phyloP scores from a whole-genome alignment of 2,113 vertebrate genomes.

The Phocoena phocoena region DNA sequence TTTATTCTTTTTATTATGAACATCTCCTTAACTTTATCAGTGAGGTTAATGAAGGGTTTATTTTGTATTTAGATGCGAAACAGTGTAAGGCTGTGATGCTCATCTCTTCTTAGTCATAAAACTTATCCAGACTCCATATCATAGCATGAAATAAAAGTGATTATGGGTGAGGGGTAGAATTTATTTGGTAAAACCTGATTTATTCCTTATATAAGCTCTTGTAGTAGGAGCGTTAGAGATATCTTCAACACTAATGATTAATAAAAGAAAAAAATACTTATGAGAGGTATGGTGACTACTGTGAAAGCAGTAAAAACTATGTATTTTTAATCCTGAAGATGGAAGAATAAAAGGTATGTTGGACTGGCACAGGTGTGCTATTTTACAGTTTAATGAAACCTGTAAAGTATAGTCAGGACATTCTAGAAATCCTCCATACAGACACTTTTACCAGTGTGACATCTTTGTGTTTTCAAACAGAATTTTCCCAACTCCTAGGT shows the following conservation, averaged over 20 bases:
- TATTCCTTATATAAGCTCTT: conserved; percentile 27
- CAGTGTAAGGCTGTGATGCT: not conserved
- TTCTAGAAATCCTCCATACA: not conserved
- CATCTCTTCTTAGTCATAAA: conserved; percentile 16
- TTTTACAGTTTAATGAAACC: conserved; percentile 33
- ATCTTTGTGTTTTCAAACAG: conserved; percentile 47
- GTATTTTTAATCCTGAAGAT: conserved; percentile 52
- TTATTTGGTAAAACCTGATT: conserved; percentile 26
- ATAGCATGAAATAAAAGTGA: not conserved
- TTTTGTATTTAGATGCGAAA: conserved; percentile 24
- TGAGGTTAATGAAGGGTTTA: conserved; percentile 28
- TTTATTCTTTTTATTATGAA: not conserved
- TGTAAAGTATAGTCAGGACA: not conserved
- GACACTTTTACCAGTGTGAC: not conserved
- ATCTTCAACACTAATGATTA: conserved; percentile 40
- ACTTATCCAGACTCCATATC: not conserved
- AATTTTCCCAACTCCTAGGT: conserved; percentile 35
- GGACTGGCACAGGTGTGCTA: not conserved
- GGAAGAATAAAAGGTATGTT: conserved; percentile 23
- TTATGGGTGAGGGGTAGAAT: not conserved
- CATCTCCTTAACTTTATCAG: not conserved
- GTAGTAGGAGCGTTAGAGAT: not conserved
- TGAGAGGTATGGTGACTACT: not conserved
- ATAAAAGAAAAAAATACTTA: not conserved
- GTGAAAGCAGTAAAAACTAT: conserved; percentile 19